phyloP scores from a whole-genome alignment of 1,140 invertebrate genomes.

The Calosoma granatense region DNA sequence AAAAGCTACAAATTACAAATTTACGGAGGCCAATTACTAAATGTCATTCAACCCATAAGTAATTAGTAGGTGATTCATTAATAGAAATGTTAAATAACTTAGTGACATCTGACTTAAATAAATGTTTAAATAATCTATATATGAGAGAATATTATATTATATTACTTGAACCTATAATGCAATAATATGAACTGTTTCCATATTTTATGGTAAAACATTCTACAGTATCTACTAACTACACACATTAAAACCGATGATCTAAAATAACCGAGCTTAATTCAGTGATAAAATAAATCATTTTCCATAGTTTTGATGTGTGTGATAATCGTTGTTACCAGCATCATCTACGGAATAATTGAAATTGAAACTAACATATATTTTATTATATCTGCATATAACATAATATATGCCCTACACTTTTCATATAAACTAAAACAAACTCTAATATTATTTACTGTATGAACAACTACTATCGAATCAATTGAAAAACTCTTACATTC shows the following conservation, averaged over 20 bases:
- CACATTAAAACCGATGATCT: not conserved
- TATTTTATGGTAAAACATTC: no score
- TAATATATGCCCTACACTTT: no score
- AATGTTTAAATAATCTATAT: not conserved
- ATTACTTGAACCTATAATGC: not conserved
- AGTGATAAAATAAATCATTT: not conserved
- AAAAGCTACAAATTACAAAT: not conserved
- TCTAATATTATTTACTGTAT: no score
- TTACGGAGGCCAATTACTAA: slow-evolving; percentile 5
- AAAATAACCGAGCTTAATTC: not conserved
- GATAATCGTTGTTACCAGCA: not conserved
- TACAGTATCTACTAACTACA: no score
- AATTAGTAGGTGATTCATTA: no score
- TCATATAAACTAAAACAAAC: no score
- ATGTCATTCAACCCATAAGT: not conserved
- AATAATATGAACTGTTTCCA: not conserved
- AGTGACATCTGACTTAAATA: not conserved
- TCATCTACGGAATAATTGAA: not conserved
- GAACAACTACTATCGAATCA: no score
- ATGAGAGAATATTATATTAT: not conserved
- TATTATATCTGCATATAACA: no score
- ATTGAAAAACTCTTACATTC: no score
- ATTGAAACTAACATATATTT: no score
- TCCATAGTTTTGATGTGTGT: not conserved
- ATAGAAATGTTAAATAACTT: no score